Conservation (phyloP, 2,113 vertebrate genomes). For the Gopherus evgoodei region DNA sequence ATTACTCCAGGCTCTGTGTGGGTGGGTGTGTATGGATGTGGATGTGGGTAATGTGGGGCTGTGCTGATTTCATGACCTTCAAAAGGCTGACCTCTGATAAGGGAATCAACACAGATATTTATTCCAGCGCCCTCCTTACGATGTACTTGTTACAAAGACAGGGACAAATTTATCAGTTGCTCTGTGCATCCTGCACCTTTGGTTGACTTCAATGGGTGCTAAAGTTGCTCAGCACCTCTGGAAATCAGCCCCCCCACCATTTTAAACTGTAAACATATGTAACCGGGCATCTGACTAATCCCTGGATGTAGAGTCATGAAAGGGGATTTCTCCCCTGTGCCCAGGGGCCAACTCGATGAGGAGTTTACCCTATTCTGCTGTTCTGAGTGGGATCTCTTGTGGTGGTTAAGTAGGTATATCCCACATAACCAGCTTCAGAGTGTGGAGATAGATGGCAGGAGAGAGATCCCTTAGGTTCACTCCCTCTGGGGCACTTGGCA, state of each 20-base stretch:
- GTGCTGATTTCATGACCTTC: neutral
- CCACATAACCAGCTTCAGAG: neutral
- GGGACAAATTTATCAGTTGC: neutral
- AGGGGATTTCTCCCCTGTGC: neutral
- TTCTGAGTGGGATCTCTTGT: accelerated
- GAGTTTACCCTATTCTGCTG: accelerated
- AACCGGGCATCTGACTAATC: neutral
- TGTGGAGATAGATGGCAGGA: no score
- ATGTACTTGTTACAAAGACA: accelerated
- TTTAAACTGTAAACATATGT: accelerated
- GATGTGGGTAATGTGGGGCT: neutral
- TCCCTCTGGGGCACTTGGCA: no score
- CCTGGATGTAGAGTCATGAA: accelerated
- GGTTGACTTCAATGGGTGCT: neutral
- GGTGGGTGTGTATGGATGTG: neutral
- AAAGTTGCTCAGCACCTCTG: accelerated
- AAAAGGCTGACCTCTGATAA: neutral
- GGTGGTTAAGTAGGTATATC: neutral
- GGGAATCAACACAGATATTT: neutral
- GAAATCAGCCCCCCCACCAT: neutral
- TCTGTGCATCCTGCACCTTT: accelerated
- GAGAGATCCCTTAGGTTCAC: no score
- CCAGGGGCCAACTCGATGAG: neutral
- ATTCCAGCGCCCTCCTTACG: accelerated
- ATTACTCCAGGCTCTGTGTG: neutral